These are phyloP conservation scores for Lycaena phlaeas DNA, from an alignment of 2,888 invertebrate genomes.

Conservation along the genomic window DNA sequence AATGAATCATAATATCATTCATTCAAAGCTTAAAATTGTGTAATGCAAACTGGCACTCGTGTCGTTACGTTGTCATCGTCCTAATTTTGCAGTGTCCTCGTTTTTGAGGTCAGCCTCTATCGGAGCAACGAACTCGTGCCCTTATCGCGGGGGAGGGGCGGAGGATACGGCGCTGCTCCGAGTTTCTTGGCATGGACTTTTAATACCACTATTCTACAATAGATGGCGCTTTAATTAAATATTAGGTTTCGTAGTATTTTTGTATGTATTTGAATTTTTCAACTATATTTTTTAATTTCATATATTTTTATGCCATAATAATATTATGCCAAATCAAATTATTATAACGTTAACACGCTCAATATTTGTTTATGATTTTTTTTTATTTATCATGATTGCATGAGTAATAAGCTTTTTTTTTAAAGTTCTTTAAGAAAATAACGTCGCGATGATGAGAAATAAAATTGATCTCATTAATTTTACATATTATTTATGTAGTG, in stretches of 20 bases:
- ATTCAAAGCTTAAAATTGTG: constrained; percentile 40
- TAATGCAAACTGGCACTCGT: constrained; percentile 44
- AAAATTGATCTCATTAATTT: too few species aligned
- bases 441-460: too few species aligned
- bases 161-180: constrained; percentile 34
- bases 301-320: too few species aligned
- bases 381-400: too few species aligned
- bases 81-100: constrained; percentile 79
- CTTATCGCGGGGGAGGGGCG: constrained; percentile 59
- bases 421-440: too few species aligned
- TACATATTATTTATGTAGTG: too few species aligned
- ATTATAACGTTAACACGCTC: not conserved
- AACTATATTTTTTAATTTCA: not conserved
- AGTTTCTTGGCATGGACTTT: constrained; percentile 24
- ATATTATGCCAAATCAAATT: too few species aligned
- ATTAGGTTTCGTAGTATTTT: too few species aligned
- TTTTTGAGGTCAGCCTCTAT: constrained; percentile 79
- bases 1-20: constrained; percentile 28
- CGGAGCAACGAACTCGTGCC: constrained; percentile 73
- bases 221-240: constrained; percentile 44
- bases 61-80: constrained; percentile 71
- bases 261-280: constrained; percentile 14
- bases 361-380: too few species aligned
- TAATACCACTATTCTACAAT: constrained; percentile 39
- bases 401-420: too few species aligned